Evolutionary conservation across 2,797 vertebrate species (phyloP).

Genomic region (Heteromormyrus szaboi): DNA sequence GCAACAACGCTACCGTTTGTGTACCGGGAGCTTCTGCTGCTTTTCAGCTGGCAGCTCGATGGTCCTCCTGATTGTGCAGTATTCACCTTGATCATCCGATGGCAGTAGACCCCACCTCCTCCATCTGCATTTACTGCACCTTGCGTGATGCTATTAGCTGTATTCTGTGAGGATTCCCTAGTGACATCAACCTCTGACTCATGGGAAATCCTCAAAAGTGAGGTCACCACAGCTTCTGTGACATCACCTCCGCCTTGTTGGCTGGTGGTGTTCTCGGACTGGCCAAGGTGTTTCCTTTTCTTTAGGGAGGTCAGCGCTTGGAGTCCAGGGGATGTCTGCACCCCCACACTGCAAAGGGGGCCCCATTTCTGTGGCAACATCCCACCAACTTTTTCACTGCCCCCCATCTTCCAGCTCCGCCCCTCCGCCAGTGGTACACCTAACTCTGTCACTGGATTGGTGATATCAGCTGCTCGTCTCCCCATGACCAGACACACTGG

Average conservation of each 20-base stretch:
- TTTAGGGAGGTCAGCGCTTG: conserved; percentile 79
- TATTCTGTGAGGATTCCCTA: conserved; percentile 59
- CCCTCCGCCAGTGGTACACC: conserved; percentile 62
- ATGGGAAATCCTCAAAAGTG: conserved; percentile 41
- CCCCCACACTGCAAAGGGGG: conserved; percentile 75
- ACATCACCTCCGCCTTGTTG: conserved; percentile 31
- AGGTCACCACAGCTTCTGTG: conserved; percentile 38
- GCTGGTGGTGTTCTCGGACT: conserved; percentile 24
- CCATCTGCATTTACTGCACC: conserved; percentile 59
- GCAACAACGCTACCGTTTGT: conserved; percentile 66
- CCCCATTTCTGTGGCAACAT: conserved; percentile 56
- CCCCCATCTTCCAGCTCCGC: conserved; percentile 30
- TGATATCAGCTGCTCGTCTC: conserved; percentile 63
- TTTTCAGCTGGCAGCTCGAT: conserved; percentile 20
- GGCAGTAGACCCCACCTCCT: conserved; percentile 59
- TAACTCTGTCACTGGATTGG: conserved; percentile 68
- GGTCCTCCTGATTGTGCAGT: conserved; percentile 40
- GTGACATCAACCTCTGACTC: conserved; percentile 41
- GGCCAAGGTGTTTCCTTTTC: conserved; percentile 56
- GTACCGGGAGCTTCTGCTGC: conserved; percentile 57
- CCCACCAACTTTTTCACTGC: conserved; percentile 4
- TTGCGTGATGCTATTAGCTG: conserved; percentile 57
- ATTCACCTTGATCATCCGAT: conserved; percentile 49
- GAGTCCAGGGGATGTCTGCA: conserved; percentile 92
- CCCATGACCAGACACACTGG: conserved; percentile 55